Conservation (phyloP, 2,888 invertebrate genomes). For the Caenorhabditis parvicauda region DNA sequence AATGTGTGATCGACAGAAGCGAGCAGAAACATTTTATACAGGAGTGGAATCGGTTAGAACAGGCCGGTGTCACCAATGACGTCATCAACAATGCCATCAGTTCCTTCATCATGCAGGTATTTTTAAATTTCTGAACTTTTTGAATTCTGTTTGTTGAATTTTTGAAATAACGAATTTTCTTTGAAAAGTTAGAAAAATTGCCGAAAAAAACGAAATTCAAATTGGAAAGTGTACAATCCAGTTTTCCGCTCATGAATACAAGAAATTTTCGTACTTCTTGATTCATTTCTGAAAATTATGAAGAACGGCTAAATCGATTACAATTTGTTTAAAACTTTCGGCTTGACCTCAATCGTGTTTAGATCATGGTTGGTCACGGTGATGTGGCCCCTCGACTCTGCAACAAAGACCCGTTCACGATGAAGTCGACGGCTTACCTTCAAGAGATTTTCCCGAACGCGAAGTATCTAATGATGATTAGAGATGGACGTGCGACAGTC, state of each 20-base stretch:
- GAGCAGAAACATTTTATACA: not conserved
- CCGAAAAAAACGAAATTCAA: no score
- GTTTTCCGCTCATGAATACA: no score
- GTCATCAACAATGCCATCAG: conserved; percentile 92
- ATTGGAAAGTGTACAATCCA: no score
- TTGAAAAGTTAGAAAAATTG: not conserved
- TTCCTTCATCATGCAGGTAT: conserved; percentile 76
- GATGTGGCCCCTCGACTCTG: conserved; percentile 86
- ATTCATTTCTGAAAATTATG: no score
- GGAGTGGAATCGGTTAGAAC: conserved; percentile 75
- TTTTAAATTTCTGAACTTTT: not conserved
- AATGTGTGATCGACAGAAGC: no score
- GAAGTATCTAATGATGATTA: conserved; percentile 81
- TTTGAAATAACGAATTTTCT: not conserved
- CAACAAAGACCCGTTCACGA: conserved; percentile 96
- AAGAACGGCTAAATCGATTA: no score
- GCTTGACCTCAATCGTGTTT: no score
- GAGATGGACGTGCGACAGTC: conserved; percentile 95
- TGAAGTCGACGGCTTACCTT: conserved; percentile 93
- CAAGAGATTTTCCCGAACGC: conserved; percentile 92
- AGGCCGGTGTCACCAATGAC: conserved; percentile 88
- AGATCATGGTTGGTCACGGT: conserved; percentile 83
- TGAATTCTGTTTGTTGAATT: not conserved
- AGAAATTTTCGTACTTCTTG: no score
- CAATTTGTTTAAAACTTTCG: no score